Evolutionary conservation across 1,140 invertebrate genomes (phyloP).

Genomic region (Meteorus sp.): DNA sequence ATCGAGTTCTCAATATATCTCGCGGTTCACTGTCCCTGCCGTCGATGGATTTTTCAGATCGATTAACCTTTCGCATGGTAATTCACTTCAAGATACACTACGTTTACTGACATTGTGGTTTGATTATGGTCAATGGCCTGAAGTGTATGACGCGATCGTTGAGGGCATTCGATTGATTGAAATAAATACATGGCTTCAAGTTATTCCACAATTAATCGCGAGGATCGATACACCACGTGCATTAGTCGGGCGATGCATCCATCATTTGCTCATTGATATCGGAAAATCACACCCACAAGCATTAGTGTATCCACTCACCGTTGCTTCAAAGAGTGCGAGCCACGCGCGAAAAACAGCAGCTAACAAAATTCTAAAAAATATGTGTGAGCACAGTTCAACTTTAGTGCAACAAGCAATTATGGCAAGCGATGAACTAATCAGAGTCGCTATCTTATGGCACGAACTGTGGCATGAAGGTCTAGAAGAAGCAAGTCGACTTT

Average conservation of each 20-base stretch:
- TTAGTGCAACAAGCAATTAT: constrained; percentile 92
- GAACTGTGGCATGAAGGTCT: constrained; percentile 99
- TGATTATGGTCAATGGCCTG: constrained; percentile 90
- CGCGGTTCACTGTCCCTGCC: constrained; percentile 87
- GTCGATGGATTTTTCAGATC: constrained; percentile 96
- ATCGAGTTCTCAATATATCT: constrained; percentile 63
- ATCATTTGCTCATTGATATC: constrained; percentile 92
- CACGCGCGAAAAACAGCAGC: constrained; percentile 83
- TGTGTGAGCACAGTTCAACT: constrained; percentile 90
- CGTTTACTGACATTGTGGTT: constrained; percentile 92
- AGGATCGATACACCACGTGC: constrained; percentile 92
- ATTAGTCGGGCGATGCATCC: constrained; percentile 86
- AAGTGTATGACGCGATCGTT: constrained; percentile 90
- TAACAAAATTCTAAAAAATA: constrained; percentile 92
- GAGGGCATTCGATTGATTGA: constrained; percentile 92
- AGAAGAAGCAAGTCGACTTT: constrained; percentile 93
- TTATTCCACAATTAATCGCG: constrained; percentile 98
- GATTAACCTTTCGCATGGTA: constrained; percentile 88
- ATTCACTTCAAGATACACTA: constrained; percentile 96
- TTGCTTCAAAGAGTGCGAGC: constrained; percentile 94
- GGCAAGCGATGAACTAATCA: constrained; percentile 95
- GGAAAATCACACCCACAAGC: constrained; percentile 86
- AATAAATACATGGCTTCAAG: constrained; percentile 98
- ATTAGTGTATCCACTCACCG: constrained; percentile 95
- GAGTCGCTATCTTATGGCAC: constrained; percentile 99